Evolutionary conservation across 2,888 invertebrate species (phyloP).

Genomic region (Adelognathus sp.): DNA sequence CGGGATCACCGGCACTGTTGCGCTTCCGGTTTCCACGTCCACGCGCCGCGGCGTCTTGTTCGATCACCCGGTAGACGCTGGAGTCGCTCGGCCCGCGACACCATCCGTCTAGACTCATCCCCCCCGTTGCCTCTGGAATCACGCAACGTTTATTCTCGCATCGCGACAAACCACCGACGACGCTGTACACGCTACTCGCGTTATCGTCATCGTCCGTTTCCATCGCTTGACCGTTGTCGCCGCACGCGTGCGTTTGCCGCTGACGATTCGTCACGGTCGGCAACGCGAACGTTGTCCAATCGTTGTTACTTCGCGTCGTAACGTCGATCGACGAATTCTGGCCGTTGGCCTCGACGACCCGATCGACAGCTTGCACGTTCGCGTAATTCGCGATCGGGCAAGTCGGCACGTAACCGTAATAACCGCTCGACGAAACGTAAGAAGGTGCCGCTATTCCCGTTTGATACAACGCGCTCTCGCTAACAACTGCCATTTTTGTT

Average conservation of each 20-base stretch:
- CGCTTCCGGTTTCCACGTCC: conserved; percentile 71
- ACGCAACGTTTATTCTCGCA: conserved; percentile 74
- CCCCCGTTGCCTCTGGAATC: conserved; percentile 70
- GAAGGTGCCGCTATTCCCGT: conserved; percentile 62
- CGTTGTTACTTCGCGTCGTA: background rate
- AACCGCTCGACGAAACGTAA: conserved; percentile 74
- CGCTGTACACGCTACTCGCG: conserved; percentile 60
- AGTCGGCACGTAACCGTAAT: conserved; percentile 75
- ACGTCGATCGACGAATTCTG: conserved; percentile 23
- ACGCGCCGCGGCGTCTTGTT: conserved; percentile 44
- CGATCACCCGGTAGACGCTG: conserved; percentile 39
- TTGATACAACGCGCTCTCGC: conserved; percentile 66
- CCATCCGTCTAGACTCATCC: conserved; percentile 8
- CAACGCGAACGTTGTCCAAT: conserved; percentile 9
- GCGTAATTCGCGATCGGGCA: conserved; percentile 60
- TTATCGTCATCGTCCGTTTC: conserved; percentile 72
- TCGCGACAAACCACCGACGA: conserved; percentile 58
- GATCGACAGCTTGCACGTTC: conserved; percentile 31
- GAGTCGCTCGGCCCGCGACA: too few relatives aligned
- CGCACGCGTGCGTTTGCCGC: conserved; percentile 24
- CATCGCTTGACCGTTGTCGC: conserved; percentile 66
- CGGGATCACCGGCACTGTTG: conserved; percentile 65
- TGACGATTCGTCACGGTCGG: conserved; percentile 32
- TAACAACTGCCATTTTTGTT: conserved; percentile 67
- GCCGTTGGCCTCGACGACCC: conserved; percentile 49